phyloP scores from a whole-genome alignment of 2,888 invertebrate genomes.

The Drosophila sordidapex region DNA sequence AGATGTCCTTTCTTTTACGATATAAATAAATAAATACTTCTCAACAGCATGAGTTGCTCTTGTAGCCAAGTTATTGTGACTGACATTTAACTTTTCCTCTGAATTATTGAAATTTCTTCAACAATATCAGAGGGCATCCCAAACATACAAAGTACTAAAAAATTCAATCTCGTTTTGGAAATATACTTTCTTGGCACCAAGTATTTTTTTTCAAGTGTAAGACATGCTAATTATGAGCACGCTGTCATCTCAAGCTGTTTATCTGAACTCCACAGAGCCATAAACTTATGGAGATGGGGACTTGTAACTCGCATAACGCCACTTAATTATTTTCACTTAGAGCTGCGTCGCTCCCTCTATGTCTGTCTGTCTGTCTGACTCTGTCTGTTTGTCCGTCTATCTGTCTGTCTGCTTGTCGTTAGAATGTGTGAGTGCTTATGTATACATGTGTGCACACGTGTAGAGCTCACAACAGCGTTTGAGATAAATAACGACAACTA shows the following conservation, averaged over 20 bases:
- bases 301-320: constrained; percentile 59
- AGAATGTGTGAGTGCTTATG: constrained; percentile 34
- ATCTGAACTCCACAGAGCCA: constrained; percentile 6
- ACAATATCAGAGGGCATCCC: neutral
- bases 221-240: constrained; percentile 15
- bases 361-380: neutral
- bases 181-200: neutral
- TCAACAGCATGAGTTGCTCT: neutral
- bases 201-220: neutral
- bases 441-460: constrained; percentile 60
- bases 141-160: fast-evolving
- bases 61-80: neutral
- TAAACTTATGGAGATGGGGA: neutral
- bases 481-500: constrained; percentile 69
- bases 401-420: constrained; percentile 10
- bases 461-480: constrained; percentile 57
- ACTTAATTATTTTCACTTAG: constrained; percentile 74
- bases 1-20: constrained; percentile 21
- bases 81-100: neutral
- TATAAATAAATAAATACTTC: neutral
- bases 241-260: constrained; percentile 53
- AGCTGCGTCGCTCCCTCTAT: constrained; percentile 13
- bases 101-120: neutral
- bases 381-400: neutral
- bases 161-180: neutral